Evolutionary conservation across 2,888 invertebrate genomes (phyloP), one percentile per base, ranked within the genome.

Genomic region (Fabriciana adippe): DNA sequence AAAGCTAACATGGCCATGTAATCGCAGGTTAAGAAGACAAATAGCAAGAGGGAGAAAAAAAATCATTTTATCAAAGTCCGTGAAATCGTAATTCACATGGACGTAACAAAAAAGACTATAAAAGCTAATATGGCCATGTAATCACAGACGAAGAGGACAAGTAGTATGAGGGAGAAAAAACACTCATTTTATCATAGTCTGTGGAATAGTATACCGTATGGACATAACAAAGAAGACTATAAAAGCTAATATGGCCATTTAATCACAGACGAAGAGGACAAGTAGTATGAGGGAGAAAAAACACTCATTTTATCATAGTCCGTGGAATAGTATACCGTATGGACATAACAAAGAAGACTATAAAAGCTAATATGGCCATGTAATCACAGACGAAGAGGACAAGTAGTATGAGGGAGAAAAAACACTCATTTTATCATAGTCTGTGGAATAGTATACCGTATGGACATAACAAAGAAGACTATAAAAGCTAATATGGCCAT

Each of bases 321-420:
- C 2, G 1, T n/a, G 26, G 26, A n/a, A 48, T 21, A n/a, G 31
- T 59, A 55, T 26, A 18, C 6, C 55, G 51, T 6, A 69, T 47
- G 14, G 65, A 66, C 31, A 60, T 54, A 14, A 72, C 26, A 45
- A 72, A 69, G 48, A 71, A 68, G 3, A 64, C 3, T 21, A 69
- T 18, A 50, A 69, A 70, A 8, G 73, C 71, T 16, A 64, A 16
- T 5, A 57, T 14, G 47, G 69, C 71, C 18, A 62, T 55, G 0
- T 14, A 45, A 59, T 73, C 71, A 50, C 71, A 69, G 13, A 61
- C 64, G 61, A 66, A 71, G 4, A 72, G 67, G 4, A 69, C 71
- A 11, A 66, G 18, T 5, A 60, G 55, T 16, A 69, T 68, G 13
- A 70, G 64, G 11, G 55, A 55, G 45, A n/a, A n/a, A n/a, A n/a